A percentile compares a stretch with the other conserved stretches of the same genome.
Conservation (phyloP, 2,113 vertebrate genomes). For the Xenus cinereus region DNA sequence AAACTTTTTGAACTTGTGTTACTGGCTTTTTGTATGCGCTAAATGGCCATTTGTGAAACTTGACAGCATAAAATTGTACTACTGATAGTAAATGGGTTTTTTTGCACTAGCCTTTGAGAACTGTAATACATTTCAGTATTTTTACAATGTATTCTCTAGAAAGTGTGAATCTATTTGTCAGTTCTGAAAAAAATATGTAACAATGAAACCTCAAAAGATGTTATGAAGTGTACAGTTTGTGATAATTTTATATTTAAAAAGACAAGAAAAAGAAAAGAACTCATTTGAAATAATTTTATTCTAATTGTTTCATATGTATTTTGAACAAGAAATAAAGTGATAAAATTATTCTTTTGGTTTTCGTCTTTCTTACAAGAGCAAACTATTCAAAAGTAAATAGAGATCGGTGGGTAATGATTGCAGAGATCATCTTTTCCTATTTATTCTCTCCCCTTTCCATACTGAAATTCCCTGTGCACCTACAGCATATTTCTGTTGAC, state of each 20-base stretch:
- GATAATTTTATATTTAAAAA: slow-evolving; percentile 95
- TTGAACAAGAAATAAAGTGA: slow-evolving; percentile 87
- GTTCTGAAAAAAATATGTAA: slow-evolving; percentile 77
- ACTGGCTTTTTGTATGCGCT: slow-evolving; percentile 82
- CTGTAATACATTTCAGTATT: slow-evolving; percentile 77
- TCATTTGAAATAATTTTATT: slow-evolving; percentile 88
- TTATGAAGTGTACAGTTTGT: slow-evolving; percentile 95
- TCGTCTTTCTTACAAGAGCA: slow-evolving; percentile 9
- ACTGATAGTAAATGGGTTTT: slow-evolving; percentile 70
- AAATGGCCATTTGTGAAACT: slow-evolving; percentile 83
- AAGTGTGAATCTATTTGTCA: slow-evolving; percentile 79
- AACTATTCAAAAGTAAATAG: background rate
- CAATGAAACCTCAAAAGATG: slow-evolving; percentile 81
- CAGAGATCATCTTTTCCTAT: background rate
- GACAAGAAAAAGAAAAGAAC: slow-evolving; percentile 76
- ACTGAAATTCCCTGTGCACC: background rate
- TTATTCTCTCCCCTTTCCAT: background rate
- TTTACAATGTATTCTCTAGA: slow-evolving; percentile 79
- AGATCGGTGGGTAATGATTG: background rate
- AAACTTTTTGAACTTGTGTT: slow-evolving; percentile 74
- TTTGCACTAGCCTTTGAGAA: slow-evolving; percentile 76
- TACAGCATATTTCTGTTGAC: background rate
- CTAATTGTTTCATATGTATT: slow-evolving; percentile 96
- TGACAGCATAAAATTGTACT: slow-evolving; percentile 73
- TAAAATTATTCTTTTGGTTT: slow-evolving; percentile 40